Percentiles rank a stretch among this genome's conserved stretches.
Conservation (phyloP, 64 coral and sea anemone species). For the Anthopleura sola region DNA sequence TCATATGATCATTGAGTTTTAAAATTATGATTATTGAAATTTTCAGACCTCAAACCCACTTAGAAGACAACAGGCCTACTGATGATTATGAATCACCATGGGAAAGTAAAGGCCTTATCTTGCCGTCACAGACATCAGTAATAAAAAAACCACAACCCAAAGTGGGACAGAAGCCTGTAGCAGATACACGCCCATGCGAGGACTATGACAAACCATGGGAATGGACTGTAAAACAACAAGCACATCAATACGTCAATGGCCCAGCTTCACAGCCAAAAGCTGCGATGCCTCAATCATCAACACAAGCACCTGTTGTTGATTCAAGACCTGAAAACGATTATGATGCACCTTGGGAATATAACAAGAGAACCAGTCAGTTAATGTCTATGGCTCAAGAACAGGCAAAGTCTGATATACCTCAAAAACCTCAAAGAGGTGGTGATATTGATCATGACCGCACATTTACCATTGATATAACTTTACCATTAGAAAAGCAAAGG, state of each 20-base stretch:
- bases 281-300: conserved; percentile 6
- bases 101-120: conserved; percentile 54
- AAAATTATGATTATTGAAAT: background rate
- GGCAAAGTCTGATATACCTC: conserved; percentile 11
- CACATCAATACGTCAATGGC: background rate
- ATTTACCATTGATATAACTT: conserved; percentile 30
- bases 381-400: conserved; percentile 43
- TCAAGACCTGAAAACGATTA: conserved; percentile 63
- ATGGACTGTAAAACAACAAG: conserved; percentile 32
- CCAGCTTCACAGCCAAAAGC: background rate
- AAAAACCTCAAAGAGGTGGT: conserved; percentile 44
- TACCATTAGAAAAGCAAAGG: conserved; percentile 76
- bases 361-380: conserved; percentile 35
- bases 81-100: conserved; percentile 90
- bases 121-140: conserved; percentile 27
- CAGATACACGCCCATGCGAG: conserved; percentile 48
- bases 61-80: conserved; percentile 50
- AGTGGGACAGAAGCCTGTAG: conserved; percentile 45
- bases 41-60: conserved; percentile 49
- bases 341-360: conserved; percentile 84
- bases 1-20: background rate
- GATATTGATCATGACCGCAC: background rate
- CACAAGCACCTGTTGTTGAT: conserved; percentile 63
- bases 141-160: conserved; percentile 35
- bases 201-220: conserved; percentile 93